These are phyloP conservation scores for Brenthis daphne DNA, from an alignment of 2,888 invertebrate species.

Conservation along the genomic window DNA sequence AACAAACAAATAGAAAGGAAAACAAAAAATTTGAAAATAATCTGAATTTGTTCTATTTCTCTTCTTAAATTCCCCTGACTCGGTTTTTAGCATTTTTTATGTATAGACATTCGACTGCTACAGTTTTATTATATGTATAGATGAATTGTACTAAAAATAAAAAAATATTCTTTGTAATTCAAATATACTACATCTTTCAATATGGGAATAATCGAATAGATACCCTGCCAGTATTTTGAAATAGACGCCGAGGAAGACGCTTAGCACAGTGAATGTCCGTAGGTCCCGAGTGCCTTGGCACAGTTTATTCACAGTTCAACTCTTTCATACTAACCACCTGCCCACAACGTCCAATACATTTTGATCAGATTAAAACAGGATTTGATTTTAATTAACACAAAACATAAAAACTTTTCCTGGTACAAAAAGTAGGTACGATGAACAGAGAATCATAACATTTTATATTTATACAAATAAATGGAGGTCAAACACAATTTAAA, in stretches of 20 bases:
- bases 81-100: too few species aligned
- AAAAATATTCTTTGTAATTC: too few species aligned
- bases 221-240: background rate
- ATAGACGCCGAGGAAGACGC: constrained; percentile 28
- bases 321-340: constrained; percentile 41
- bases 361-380: constrained; percentile 7
- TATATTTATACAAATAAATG: constrained; percentile 1
- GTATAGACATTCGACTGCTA: too few species aligned
- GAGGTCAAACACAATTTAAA: constrained; percentile 9
- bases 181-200: background rate
- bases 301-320: constrained; percentile 47
- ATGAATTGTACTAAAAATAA: too few species aligned
- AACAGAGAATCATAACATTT: constrained; percentile 1
- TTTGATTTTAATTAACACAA: constrained; percentile 3
- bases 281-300: constrained; percentile 68
- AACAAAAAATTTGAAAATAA: too few species aligned
- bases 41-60: too few species aligned
- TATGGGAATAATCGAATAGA: background rate
- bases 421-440: constrained; percentile 1
- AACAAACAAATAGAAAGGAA: too few species aligned
- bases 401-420: background rate
- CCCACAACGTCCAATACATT: constrained; percentile 25
- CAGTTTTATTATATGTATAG: too few species aligned
- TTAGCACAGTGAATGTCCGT: constrained; percentile 51
- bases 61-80: too few species aligned